Conservation (phyloP, 2,888 invertebrate genomes). For the Diadegma fenestrale region DNA sequence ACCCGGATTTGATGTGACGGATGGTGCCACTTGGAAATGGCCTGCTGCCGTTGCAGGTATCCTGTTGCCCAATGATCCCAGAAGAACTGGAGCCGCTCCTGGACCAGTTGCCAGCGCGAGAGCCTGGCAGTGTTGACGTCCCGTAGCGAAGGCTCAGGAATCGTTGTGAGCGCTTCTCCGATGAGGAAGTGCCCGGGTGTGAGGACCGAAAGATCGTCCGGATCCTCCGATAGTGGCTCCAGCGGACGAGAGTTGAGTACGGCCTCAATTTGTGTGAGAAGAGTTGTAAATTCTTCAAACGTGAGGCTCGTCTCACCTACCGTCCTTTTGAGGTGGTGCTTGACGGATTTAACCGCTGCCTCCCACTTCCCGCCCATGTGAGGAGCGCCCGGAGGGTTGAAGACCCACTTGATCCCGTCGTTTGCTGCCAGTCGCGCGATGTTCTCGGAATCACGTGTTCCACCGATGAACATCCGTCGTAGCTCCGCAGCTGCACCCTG, state of each 20-base stretch:
- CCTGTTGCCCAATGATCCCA: conserved; percentile 14
- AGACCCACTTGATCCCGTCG: conserved; percentile 38
- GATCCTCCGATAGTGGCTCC: too few species aligned
- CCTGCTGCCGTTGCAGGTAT: background rate
- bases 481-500: conserved; percentile 31
- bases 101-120: too few species aligned
- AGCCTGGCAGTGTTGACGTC: too few species aligned
- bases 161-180: background rate
- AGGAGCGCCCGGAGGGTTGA: conserved; percentile 56
- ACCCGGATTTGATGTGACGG: background rate
- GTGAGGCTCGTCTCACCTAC: too few species aligned
- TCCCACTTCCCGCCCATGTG: too few species aligned
- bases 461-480: background rate
- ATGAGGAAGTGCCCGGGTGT: too few species aligned
- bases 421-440: background rate
- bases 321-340: too few species aligned
- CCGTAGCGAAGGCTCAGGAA: conserved; percentile 1
- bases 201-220: too few species aligned
- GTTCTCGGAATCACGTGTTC: background rate
- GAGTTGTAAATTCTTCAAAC: too few species aligned
- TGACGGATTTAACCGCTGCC: too few species aligned
- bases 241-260: too few species aligned
- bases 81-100: background rate
- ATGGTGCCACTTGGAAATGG: conserved; percentile 12
- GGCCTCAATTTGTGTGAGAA: too few species aligned